A percentile compares a stretch with the other conserved stretches of the same genome.
phyloP scores from a whole-genome alignment of 1,140 invertebrate genomes.

The Drosophila micromelanica region DNA sequence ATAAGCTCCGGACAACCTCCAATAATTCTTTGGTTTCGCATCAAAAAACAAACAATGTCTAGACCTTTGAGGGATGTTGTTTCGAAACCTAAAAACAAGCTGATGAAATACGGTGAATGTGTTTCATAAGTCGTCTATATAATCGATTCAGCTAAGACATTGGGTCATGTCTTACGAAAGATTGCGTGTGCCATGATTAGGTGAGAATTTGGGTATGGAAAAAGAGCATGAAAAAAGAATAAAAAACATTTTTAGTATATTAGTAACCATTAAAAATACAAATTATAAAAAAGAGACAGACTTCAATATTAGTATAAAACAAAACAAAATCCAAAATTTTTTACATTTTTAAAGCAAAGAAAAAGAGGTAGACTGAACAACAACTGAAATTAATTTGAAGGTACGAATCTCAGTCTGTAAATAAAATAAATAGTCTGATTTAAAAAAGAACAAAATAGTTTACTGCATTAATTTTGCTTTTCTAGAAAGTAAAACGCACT shows the following conservation, averaged over 20 bases:
- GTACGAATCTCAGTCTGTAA: too few relatives aligned
- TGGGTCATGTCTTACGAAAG: conserved; percentile 10
- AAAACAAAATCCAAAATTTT: too few relatives aligned
- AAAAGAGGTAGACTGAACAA: too few relatives aligned
- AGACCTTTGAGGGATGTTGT: conserved; percentile 10
- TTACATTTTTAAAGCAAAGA: too few relatives aligned
- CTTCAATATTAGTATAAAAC: too few relatives aligned
- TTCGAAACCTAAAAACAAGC: background rate
- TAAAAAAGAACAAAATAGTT: background rate
- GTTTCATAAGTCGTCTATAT: conserved; percentile 1
- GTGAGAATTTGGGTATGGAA: too few relatives aligned
- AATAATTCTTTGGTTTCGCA: conserved; percentile 12
- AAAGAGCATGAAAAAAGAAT: background rate
- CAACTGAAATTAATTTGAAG: too few relatives aligned
- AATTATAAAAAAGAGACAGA: background rate
- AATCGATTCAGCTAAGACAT: conserved; percentile 13
- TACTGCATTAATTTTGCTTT: background rate
- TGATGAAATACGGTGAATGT: conserved; percentile 14
- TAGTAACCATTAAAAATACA: too few relatives aligned
- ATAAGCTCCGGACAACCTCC: conserved; percentile 6
- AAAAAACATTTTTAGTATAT: background rate
- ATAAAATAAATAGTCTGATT: too few relatives aligned
- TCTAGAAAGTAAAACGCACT: background rate
- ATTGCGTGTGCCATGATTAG: background rate
- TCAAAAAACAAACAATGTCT: conserved; percentile 1